A percentile compares a stretch with the other conserved stretches of the same genome.
Conservation (phyloP, 2,888 invertebrate genomes). For the Aphrophora alni region DNA sequence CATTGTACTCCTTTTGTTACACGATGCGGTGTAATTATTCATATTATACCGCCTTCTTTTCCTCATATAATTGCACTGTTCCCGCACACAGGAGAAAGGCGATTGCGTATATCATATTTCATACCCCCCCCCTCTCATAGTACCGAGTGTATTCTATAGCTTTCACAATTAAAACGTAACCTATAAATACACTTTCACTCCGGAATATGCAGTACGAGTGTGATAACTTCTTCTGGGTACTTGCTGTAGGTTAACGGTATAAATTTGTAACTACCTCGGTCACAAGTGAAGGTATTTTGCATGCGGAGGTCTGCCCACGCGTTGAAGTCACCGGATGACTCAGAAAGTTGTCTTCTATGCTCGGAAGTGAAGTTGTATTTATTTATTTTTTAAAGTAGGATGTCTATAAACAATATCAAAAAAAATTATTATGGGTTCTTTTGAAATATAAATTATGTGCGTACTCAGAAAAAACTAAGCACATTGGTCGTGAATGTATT, state of each 20-base stretch:
- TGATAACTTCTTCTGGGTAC: neutral
- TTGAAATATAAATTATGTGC: too few relatives aligned
- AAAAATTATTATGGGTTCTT: too few relatives aligned
- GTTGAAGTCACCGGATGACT: neutral
- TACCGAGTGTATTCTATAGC: neutral
- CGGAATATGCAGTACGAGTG: neutral
- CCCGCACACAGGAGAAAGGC: neutral
- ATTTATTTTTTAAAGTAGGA: too few relatives aligned
- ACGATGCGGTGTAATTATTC: neutral
- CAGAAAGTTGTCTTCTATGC: neutral
- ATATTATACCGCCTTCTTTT: neutral
- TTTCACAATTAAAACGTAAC: neutral
- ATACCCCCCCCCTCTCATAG: neutral
- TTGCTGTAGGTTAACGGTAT: neutral
- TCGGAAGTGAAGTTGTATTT: too few relatives aligned
- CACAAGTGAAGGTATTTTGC: neutral
- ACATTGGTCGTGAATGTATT: too few relatives aligned
- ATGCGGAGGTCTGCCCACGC: neutral
- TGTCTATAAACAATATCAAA: too few relatives aligned
- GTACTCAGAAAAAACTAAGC: too few relatives aligned
- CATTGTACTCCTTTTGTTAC: neutral
- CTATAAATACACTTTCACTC: conserved; percentile 6
- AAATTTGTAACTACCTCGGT: neutral
- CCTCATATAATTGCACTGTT: neutral
- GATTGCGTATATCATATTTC: neutral